phyloP scores from a whole-genome alignment of 2,888 invertebrate species.

The Trichogramma evanescens region DNA sequence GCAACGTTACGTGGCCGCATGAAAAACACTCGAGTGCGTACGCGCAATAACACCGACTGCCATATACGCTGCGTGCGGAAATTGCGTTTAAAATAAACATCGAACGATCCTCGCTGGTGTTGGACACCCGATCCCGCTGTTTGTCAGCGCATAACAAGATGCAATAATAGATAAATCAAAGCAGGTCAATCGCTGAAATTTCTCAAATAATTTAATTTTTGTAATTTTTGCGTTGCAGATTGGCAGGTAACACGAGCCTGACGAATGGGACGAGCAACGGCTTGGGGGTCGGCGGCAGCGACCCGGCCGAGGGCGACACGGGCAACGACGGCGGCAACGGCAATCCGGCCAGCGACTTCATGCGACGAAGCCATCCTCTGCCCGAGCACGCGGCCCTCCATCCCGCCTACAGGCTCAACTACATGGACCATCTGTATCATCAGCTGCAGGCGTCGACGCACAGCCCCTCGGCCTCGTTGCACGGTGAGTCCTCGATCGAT shows the following conservation, averaged over 20 bases:
- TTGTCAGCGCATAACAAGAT: too few relatives aligned
- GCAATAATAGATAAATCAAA: too few relatives aligned
- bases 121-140: too few relatives aligned
- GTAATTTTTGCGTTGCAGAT: slow-evolving; percentile 29
- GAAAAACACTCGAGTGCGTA: too few relatives aligned
- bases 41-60: too few relatives aligned
- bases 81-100: too few relatives aligned
- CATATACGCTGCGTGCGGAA: too few relatives aligned
- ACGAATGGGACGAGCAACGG: slow-evolving; percentile 19
- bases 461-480: slow-evolving; percentile 61
- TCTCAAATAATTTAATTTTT: too few relatives aligned
- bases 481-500: slow-evolving; percentile 52
- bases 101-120: too few relatives aligned
- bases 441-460: slow-evolving; percentile 59
- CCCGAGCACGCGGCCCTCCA: slow-evolving; percentile 49
- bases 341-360: slow-evolving; percentile 56
- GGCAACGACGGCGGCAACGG: slow-evolving; percentile 51
- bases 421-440: slow-evolving; percentile 73
- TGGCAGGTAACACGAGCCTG: slow-evolving; percentile 40
- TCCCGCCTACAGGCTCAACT: slow-evolving; percentile 66
- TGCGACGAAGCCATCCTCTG: slow-evolving; percentile 57
- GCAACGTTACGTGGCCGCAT: too few relatives aligned
- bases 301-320: slow-evolving; percentile 50
- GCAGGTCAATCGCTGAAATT: too few relatives aligned
- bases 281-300: slow-evolving; percentile 41